A percentile compares a stretch with the other conserved stretches of the same genome.
These are phyloP conservation scores for Vipera ursinii DNA, from an alignment of 2,797 vertebrate species.

Conservation along the genomic window DNA sequence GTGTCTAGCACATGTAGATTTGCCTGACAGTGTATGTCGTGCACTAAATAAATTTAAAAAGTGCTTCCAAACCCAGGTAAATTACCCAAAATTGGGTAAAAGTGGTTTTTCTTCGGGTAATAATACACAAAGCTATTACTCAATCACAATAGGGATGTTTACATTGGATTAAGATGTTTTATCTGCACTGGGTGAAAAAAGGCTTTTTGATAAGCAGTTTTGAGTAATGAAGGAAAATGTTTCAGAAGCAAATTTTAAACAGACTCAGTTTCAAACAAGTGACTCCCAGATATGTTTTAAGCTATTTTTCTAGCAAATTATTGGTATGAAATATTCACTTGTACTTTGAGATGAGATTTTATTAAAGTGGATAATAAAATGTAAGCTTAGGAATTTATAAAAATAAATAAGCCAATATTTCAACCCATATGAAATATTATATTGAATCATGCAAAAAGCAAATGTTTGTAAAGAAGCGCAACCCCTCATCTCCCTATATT, in stretches of 20 bases:
- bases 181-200: neutral
- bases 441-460: constrained; percentile 3
- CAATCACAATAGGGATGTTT: neutral
- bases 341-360: neutral
- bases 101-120: neutral
- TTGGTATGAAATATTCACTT: neutral
- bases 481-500: neutral
- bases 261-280: neutral
- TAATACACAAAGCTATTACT: neutral
- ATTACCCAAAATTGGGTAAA: neutral
- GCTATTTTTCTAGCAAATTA: neutral
- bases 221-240: neutral
- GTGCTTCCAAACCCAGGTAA: neutral
- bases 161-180: neutral
- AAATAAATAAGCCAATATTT: neutral
- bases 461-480: neutral
- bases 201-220: neutral
- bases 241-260: neutral
- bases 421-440: neutral
- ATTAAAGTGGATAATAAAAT: constrained; percentile 4
- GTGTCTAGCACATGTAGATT: no score
- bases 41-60: neutral
- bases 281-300: neutral
- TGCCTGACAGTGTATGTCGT: neutral
- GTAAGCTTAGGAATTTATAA: neutral